A percentile compares a stretch with the other conserved stretches of the same genome.
Evolutionary conservation across 2,888 invertebrate genomes (phyloP).

Genomic region (Megamerina dolium): DNA sequence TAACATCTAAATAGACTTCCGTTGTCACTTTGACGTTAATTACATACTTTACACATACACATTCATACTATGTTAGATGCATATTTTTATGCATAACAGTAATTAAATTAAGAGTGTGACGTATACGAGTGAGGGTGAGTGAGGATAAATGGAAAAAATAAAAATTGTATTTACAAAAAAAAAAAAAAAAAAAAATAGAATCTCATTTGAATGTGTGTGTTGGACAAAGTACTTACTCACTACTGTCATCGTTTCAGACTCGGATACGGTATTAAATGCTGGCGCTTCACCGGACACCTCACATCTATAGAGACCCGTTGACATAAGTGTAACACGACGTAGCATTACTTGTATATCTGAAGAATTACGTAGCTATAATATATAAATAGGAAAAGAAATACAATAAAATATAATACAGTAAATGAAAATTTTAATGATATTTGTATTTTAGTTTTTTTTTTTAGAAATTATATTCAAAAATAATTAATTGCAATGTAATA

Average conservation of each 20-base stretch:
- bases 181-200: too few relatives aligned
- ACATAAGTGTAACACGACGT: slow-evolving; percentile 61
- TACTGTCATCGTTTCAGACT: slow-evolving; percentile 67
- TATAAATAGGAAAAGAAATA: not conserved
- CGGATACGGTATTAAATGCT: slow-evolving; percentile 69
- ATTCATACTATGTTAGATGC: too few relatives aligned
- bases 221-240: slow-evolving; percentile 56
- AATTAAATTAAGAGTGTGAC: too few relatives aligned
- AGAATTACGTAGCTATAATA: slow-evolving; percentile 57
- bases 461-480: not conserved
- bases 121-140: too few relatives aligned
- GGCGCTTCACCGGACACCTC: slow-evolving; percentile 75
- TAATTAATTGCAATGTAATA: not conserved
- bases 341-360: slow-evolving; percentile 62
- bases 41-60: slow-evolving; percentile 1
- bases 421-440: not conserved
- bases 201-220: not conserved
- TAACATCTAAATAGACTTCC: slow-evolving; percentile 18
- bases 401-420: not conserved
- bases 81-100: too few relatives aligned
- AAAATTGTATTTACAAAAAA: too few relatives aligned
- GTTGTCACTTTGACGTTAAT: slow-evolving; percentile 9
- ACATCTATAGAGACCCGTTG: slow-evolving; percentile 68
- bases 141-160: too few relatives aligned
- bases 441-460: slow-evolving; percentile 4